Evolutionary conservation across 2,113 vertebrate species (phyloP).

Genomic region (Chunga burmeisteri): DNA sequence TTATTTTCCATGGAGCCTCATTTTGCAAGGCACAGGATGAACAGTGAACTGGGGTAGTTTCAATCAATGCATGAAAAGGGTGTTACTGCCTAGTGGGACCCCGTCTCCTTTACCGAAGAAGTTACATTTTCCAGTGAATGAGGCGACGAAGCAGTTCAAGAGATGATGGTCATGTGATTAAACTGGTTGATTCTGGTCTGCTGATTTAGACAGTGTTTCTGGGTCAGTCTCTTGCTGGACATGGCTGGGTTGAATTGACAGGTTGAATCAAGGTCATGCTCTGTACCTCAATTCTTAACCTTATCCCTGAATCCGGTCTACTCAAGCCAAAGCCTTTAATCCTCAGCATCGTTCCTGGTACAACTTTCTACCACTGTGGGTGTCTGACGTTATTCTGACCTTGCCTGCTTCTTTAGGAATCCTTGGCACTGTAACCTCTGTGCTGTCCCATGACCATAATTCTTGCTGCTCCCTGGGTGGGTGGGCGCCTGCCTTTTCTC

Average conservation of each 20-base stretch:
- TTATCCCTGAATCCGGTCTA: neutral
- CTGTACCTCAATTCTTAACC: neutral
- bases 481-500: neutral
- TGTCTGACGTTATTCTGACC: neutral
- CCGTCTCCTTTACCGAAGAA: neutral
- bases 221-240: neutral
- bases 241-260: neutral
- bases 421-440: neutral
- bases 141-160: neutral
- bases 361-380: neutral
- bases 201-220: neutral
- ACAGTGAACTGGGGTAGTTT: neutral
- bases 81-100: neutral
- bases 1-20: neutral
- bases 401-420: neutral
- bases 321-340: neutral
- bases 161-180: accelerated
- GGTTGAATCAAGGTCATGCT: neutral
- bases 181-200: accelerated
- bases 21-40: neutral
- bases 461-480: neutral
- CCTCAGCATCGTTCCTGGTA: neutral
- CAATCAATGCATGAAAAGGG: neutral
- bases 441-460: neutral
- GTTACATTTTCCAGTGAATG: neutral